These are phyloP conservation scores for Pinctada fucata DNA, from an alignment of 2,888 invertebrate species.

Conservation along the genomic window DNA sequence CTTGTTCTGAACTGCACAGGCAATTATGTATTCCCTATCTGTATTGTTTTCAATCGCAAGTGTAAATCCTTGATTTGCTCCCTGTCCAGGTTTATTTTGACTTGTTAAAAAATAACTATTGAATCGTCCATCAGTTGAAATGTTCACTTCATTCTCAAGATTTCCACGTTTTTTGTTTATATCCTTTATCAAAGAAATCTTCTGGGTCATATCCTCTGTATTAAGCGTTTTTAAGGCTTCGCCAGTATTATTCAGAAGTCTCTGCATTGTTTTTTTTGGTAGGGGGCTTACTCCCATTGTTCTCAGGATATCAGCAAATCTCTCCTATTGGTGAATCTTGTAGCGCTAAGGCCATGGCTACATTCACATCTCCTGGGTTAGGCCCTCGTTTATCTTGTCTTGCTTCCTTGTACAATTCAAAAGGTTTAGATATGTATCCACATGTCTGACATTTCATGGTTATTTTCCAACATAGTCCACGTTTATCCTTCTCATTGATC, in stretches of 20 bases:
- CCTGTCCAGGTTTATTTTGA: slow-evolving; percentile 8
- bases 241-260: background rate
- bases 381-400: background rate
- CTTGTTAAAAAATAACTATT: background rate
- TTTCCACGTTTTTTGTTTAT: background rate
- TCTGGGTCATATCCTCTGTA: slow-evolving; percentile 6
- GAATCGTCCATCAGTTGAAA: slow-evolving; percentile 5
- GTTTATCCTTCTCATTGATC: background rate
- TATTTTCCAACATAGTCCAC: background rate
- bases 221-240: background rate
- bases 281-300: background rate
- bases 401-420: background rate
- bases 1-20: slow-evolving; percentile 12
- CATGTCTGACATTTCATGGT: background rate
- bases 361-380: background rate
- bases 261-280: background rate
- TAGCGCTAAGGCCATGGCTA: background rate
- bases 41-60: slow-evolving; percentile 13
- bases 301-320: background rate
- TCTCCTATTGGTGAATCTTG: background rate
- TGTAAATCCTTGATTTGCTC: background rate
- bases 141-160: background rate
- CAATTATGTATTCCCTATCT: background rate
- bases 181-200: background rate
- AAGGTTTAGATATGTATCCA: background rate